Conservation (phyloP, 2,888 invertebrate species). For the Diarsia dahlii region DNA sequence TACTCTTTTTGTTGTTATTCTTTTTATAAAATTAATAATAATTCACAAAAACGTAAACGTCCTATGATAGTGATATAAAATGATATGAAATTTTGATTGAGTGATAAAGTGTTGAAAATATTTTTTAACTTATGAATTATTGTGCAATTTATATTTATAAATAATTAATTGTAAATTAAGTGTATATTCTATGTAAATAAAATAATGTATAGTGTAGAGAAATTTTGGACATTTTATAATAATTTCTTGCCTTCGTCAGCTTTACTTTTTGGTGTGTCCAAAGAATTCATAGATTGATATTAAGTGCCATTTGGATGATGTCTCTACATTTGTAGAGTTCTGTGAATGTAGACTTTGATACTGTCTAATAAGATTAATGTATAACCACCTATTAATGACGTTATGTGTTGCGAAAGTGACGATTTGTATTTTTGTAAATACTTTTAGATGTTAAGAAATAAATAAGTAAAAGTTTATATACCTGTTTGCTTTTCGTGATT, state of each 20-base stretch:
- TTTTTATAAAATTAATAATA: conserved; percentile 2
- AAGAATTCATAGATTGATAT: conserved; percentile 68
- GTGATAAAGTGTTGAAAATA: conserved; percentile 30
- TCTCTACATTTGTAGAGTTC: conserved; percentile 63
- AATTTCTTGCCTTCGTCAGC: conserved; percentile 66
- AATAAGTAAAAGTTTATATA: conserved; percentile 37
- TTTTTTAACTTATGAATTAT: conserved; percentile 54
- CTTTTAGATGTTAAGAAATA: conserved; percentile 53
- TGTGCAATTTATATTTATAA: conserved; percentile 66
- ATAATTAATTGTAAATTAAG: conserved; percentile 39
- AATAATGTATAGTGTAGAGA: conserved; percentile 26
- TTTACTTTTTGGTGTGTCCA: conserved; percentile 73
- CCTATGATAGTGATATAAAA: conserved; percentile 1
- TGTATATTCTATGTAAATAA: conserved; percentile 67
- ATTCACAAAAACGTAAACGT: conserved; percentile 16
- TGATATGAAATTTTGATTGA: conserved; percentile 11
- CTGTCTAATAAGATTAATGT: conserved; percentile 63
- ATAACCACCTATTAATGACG: conserved; percentile 75
- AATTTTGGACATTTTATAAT: conserved; percentile 60
- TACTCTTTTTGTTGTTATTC: neutral
- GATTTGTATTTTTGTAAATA: conserved; percentile 68
- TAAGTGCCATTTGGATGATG: conserved; percentile 80
- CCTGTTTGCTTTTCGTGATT: neutral
- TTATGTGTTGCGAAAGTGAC: conserved; percentile 48
- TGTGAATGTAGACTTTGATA: conserved; percentile 61